Conservation (phyloP, 64 coral and sea anemone species). For the Stylophora pistillata region DNA sequence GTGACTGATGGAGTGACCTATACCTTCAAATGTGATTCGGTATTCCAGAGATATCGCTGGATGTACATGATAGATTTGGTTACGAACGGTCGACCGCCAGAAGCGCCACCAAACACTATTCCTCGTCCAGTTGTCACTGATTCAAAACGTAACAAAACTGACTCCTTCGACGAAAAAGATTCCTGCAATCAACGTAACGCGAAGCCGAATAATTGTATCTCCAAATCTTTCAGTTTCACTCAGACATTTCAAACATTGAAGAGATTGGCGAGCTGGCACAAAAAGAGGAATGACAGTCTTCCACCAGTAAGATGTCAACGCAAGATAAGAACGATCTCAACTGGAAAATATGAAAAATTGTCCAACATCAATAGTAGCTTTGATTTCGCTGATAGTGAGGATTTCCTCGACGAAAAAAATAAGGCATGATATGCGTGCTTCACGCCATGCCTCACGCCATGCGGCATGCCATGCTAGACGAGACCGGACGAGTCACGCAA, state of each 20-base stretch:
- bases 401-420: not conserved
- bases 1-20: not conserved
- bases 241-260: constrained; percentile 6
- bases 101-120: constrained; percentile 25
- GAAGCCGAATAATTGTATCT: not conserved
- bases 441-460: not conserved
- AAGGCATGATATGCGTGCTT: not conserved
- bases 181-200: not conserved
- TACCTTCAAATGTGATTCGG: constrained; percentile 22
- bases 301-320: not conserved
- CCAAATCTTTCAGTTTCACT: constrained; percentile 20
- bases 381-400: constrained; percentile 24
- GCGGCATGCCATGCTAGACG: no score
- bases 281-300: constrained; percentile 11
- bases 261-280: not conserved
- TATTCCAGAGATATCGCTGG: constrained; percentile 32
- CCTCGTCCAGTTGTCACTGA: not conserved
- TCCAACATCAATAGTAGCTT: not conserved
- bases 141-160: not conserved
- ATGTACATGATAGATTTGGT: constrained; percentile 43
- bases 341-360: not conserved
- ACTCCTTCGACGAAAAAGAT: not conserved
- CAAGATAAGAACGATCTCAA: not conserved
- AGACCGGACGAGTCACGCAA: no score
- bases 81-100: constrained; percentile 18